Base-by-base conservation (phyloP, 2,888 invertebrate genomes). In the Electrophaes corylata region DNA sequence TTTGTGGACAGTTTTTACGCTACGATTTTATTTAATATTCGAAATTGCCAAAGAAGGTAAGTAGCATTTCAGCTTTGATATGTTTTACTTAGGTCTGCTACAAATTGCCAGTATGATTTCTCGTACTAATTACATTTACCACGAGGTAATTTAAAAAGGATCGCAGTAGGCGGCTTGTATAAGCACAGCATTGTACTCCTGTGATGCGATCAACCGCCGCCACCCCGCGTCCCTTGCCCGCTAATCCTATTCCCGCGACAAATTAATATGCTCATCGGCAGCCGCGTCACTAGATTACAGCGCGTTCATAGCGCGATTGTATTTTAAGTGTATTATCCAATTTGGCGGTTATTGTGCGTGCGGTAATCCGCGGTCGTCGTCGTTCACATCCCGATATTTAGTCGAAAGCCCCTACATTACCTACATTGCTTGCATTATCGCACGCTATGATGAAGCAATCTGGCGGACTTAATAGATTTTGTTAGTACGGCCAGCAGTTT, bases 261-360 rank as follows among this genome's bases (percentile, higher is more conserved):
- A 88, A 91, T 91, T 90, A 90, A 89, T 90, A 90, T 88, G 91
- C 87, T 89, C 91, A 90, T 91, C 89, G 90, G 87, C 87, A 85
- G 85, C 83, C 84, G 81, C 89, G 84, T 84, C 87, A 87, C 85
- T 88, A 86, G 90, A 88, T 89, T 91, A 91, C 85, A 82, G 80
- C 82, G 86, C 89, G 86, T 90, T 88, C 84, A 88, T 84, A 81
- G 84, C 86, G 84, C 92, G 91, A 92, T 91, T 91, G 92, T 93
- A 91, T 93, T 93, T 93, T 93, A 93, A 93, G 93, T 93, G 93
- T 93, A 93, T 93, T 93, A 93, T 93, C 93, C 93, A 93, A 93
- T 93, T 92, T 92, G 91, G 86, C 83, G 84, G 92, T 88, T 92
- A 92, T 92, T 91, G 92, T 92, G 91, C 91, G 92, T 91, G 88